A percentile compares a stretch with the other conserved stretches of the same genome.
phyloP scores from a whole-genome alignment of 1,140 invertebrate genomes.

The Trachymyrmex cornetzi region DNA sequence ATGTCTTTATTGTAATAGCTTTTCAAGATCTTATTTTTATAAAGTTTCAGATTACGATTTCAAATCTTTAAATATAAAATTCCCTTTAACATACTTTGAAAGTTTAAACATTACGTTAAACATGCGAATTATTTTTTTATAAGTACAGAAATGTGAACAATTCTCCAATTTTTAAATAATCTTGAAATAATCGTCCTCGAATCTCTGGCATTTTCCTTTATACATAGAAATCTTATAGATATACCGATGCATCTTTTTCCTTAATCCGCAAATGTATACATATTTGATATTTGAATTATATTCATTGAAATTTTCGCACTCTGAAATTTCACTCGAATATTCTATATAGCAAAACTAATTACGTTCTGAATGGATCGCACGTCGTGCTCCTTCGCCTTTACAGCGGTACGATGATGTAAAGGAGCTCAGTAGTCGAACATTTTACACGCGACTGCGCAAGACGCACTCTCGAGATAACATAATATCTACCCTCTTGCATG shows the following conservation, averaged over 20 bases:
- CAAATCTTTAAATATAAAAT: not conserved
- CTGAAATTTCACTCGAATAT: constrained; percentile 25
- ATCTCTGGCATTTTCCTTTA: not conserved
- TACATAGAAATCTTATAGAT: not conserved
- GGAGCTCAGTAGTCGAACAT: constrained; percentile 50
- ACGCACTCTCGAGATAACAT: constrained; percentile 38
- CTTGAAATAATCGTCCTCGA: constrained; percentile 6
- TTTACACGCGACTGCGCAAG: constrained; percentile 49
- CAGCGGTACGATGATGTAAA: constrained; percentile 19
- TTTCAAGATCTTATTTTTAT: constrained; percentile 1
- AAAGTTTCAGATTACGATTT: not conserved
- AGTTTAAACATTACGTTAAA: not conserved
- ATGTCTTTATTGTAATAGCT: not conserved
- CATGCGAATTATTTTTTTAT: not conserved
- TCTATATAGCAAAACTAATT: constrained; percentile 16
- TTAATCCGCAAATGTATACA: not conserved
- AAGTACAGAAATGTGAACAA: not conserved
- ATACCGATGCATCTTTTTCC: not conserved
- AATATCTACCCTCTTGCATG: constrained; percentile 37
- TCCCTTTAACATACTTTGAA: not conserved
- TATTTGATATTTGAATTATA: constrained; percentile 2
- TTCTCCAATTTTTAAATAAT: not conserved
- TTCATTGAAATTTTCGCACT: constrained; percentile 18
- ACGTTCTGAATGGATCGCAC: constrained; percentile 31
- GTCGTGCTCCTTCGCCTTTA: constrained; percentile 30